Evolutionary conservation across 2,113 vertebrate species (phyloP).

Genomic region (Ariopsis seemanni): DNA sequence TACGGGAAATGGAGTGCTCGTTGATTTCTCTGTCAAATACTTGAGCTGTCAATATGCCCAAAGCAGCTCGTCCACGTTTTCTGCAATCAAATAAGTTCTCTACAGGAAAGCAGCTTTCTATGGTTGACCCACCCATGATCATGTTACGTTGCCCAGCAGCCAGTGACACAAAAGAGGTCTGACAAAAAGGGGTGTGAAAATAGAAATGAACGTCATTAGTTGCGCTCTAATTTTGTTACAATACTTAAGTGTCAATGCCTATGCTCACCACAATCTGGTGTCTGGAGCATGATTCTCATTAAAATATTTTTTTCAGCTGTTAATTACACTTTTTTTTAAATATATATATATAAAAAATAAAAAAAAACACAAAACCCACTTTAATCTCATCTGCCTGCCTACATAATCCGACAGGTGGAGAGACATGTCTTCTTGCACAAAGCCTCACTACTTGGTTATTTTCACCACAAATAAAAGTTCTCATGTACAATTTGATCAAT

Average conservation of each 20-base stretch:
- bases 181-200: slow-evolving; percentile 28
- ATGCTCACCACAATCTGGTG: background rate
- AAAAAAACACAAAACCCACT: too few relatives aligned
- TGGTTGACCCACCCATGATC: slow-evolving; percentile 1
- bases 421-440: background rate
- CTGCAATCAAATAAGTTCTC: background rate
- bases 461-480: background rate
- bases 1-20: background rate
- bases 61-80: background rate
- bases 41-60: background rate
- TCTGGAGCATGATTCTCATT: background rate
- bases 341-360: background rate
- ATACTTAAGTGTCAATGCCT: background rate
- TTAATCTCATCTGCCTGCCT: background rate
- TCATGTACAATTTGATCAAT: background rate
- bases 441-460: background rate
- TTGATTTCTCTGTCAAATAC: background rate
- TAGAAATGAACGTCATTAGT: slow-evolving; percentile 1
- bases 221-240: background rate
- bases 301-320: background rate
- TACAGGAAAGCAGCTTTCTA: background rate
- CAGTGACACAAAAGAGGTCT: slow-evolving; percentile 3
- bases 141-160: slow-evolving; percentile 14
- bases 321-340: background rate
- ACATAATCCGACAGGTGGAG: background rate